phyloP scores from a whole-genome alignment of 2,113 vertebrate genomes.

The Blennius ocellaris region DNA sequence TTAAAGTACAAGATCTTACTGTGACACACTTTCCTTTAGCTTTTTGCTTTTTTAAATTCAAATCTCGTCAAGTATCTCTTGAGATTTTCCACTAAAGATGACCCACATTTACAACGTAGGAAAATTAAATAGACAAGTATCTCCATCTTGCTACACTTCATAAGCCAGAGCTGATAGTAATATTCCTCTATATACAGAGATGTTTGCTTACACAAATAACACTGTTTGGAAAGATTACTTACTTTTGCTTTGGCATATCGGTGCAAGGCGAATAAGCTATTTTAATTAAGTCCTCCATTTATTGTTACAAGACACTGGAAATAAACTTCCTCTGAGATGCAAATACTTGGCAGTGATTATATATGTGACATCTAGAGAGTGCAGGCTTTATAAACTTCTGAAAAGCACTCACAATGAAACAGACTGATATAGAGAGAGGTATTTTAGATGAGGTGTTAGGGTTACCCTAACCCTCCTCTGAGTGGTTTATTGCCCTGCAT shows the following conservation, averaged over 20 bases:
- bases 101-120: constrained; percentile 50
- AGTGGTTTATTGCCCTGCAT: too few species aligned
- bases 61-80: constrained; percentile 16
- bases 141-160: constrained; percentile 36
- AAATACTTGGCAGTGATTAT: constrained; percentile 32
- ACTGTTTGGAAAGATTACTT: constrained; percentile 60
- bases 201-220: constrained; percentile 67
- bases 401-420: not conserved
- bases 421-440: not conserved
- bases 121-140: constrained; percentile 48
- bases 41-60: constrained; percentile 19
- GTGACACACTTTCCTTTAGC: constrained; percentile 32
- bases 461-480: too few species aligned
- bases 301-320: constrained; percentile 68
- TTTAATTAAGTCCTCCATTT: constrained; percentile 77
- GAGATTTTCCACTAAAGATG: constrained; percentile 29
- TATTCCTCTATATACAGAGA: constrained; percentile 44
- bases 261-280: constrained; percentile 30
- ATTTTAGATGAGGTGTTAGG: too few species aligned
- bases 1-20: constrained; percentile 30
- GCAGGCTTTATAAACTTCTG: not conserved
- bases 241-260: constrained; percentile 33
- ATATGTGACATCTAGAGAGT: constrained; percentile 25
- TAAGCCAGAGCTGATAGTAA: constrained; percentile 47
- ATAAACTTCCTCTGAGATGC: constrained; percentile 63